Evolutionary conservation across 2,797 vertebrate genomes (phyloP), one percentile per base, ranked within the genome.

Genomic region (Echiichthys vipera): DNA sequence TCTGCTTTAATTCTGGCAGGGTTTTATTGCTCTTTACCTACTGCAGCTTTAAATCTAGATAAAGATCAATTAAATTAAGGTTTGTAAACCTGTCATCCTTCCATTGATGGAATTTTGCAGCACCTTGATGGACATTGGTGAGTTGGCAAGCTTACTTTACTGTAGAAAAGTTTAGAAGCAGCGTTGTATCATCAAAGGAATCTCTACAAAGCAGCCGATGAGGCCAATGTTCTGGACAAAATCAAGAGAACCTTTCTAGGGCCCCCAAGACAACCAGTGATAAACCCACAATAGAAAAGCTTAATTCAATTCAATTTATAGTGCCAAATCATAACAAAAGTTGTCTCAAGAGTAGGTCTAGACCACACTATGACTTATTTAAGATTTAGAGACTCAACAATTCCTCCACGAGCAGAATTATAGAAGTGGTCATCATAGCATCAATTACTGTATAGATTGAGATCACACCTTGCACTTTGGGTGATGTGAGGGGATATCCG

Each of bases 401-500:
- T n/a, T n/a, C n/a, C n/a, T n/a, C n/a, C n/a, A n/a, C n/a, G n/a
- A n/a, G n/a, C n/a, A n/a, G n/a, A n/a, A n/a, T n/a, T n/a, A n/a
- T n/a, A n/a, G n/a, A n/a, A n/a, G n/a, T n/a, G n/a, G n/a, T n/a
- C n/a, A n/a, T n/a, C n/a, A 29, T 18, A 32, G 46, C 7, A 51
- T 30, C 43, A 36, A 36, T 34, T 22, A n/a, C 17, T 36, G 12
- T 36, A n/a, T 17, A 37, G 2, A 50, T 69, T 24, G 14, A 45
- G 40, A n/a, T 70, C 61, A 27, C 29, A 92, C 98, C 97, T 95
- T 95, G 95, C 14, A 91, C 76, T 92, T 98, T 98, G 74, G 98
- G 98, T 54, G 97, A 93, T 94, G 97, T 98, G 54, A 99, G 97
- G 37, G 98, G 98, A 88, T 99, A 99, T 73, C 98, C 98, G 63